Conservation (phyloP, 2,797 vertebrate genomes). For the Cephalopachus bancanus region DNA sequence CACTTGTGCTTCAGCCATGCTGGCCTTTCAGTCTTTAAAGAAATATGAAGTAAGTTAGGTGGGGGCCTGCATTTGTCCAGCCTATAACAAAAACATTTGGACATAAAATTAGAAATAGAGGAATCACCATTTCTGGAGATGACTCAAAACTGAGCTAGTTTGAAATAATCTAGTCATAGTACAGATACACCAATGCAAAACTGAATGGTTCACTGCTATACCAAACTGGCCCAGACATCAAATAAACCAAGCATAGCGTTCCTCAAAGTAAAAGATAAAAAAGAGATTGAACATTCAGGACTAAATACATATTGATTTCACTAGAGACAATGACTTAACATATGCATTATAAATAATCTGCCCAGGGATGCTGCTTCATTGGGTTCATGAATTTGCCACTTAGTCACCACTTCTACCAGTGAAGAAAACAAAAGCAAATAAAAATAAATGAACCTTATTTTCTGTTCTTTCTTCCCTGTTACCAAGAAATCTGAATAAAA, state of each 20-base stretch:
- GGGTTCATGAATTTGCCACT: not conserved
- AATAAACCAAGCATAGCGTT: constrained; percentile 33
- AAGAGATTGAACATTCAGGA: not conserved
- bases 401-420: not conserved
- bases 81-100: not conserved
- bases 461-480: not conserved
- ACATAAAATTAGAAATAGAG: not conserved
- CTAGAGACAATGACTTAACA: not conserved
- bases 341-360: not conserved
- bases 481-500: constrained; percentile 19
- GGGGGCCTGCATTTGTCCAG: not conserved
- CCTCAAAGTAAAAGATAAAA: not conserved
- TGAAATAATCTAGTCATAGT: not conserved
- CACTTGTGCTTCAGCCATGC: not conserved
- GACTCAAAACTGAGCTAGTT: not conserved
- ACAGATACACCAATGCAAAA: not conserved
- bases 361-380: not conserved
- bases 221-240: not conserved
- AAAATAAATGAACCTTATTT: constrained; percentile 4
- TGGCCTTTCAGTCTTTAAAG: not conserved
- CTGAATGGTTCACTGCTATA: not conserved
- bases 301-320: not conserved
- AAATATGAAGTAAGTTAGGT: not conserved
- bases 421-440: constrained; percentile 48
- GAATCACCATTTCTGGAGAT: not conserved